A percentile compares a stretch with the other conserved stretches of the same genome.
Conservation (phyloP, 2,113 vertebrate species). For the Xenopus borealis region DNA sequence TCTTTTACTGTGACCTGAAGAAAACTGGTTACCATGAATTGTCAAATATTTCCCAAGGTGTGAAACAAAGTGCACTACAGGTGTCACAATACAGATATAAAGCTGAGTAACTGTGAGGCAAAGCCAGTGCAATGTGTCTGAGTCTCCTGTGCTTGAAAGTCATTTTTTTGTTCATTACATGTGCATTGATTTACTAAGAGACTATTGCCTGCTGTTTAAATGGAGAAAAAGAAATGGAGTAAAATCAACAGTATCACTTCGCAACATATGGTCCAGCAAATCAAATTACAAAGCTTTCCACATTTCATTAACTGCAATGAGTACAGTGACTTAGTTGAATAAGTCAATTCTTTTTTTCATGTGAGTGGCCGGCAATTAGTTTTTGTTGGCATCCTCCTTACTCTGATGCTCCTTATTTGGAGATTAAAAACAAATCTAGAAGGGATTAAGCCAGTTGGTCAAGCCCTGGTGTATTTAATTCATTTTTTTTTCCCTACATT, state of each 20-base stretch:
- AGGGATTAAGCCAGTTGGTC: conserved; percentile 74
- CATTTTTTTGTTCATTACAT: conserved; percentile 82
- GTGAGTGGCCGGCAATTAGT: conserved; percentile 71
- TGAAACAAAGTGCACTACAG: conserved; percentile 87
- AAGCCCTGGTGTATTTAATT: conserved; percentile 64
- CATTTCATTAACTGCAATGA: conserved; percentile 84
- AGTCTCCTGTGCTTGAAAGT: conserved; percentile 76
- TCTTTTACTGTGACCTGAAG: conserved; percentile 10
- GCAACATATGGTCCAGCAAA: conserved; percentile 78
- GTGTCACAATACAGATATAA: conserved; percentile 83
- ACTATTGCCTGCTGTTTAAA: conserved; percentile 83
- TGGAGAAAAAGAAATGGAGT: conserved; percentile 68
- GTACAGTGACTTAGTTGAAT: conserved; percentile 76
- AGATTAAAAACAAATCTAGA: conserved; percentile 77
- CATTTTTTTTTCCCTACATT: conserved; percentile 54
- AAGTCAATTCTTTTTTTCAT: conserved; percentile 75
- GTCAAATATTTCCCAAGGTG: conserved; percentile 80
- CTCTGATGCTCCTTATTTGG: conserved; percentile 50
- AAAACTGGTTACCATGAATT: conserved; percentile 70
- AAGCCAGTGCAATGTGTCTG: conserved; percentile 82
- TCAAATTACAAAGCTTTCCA: conserved; percentile 83
- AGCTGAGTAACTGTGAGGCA: conserved; percentile 83
- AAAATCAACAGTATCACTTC: conserved; percentile 78
- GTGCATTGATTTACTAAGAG: conserved; percentile 83
- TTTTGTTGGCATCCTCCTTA: conserved; percentile 69